Evolutionary conservation across 2,888 invertebrate species (phyloP), one percentile per base, ranked within the genome.

Genomic region (Pseudeuparius sepicola): DNA sequence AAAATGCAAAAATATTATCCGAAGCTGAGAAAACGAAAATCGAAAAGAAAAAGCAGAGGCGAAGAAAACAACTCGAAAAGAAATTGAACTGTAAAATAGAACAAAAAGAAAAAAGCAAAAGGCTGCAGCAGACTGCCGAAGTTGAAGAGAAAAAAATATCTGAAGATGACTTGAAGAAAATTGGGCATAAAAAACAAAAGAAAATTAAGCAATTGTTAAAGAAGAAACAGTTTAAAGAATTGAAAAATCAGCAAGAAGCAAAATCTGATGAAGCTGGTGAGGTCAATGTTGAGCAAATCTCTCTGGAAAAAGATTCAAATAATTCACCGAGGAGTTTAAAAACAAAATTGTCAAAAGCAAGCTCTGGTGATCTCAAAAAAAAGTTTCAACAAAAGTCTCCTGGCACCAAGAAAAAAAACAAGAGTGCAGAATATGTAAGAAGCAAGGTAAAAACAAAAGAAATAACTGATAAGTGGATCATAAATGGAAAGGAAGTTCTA

Each of bases 401-500:
- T n/a, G n/a, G n/a, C n/a, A n/a, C n/a, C n/a, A 20, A 37, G 55
- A 54, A 46, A 59, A 56, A 39, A 49, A 51, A 24, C 56, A 55
- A 47, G 11, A 14, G 34, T 28, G 31, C 45, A 35, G 24, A 18
- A 28, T 25, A 10, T 12, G 33, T 33, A 14, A 26, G n/a, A n/a
- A n/a, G n/a, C n/a, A n/a, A n/a, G n/a, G n/a, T n/a, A n/a, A n/a
- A n/a, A n/a, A n/a, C n/a, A n/a, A n/a, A n/a, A n/a, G n/a, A n/a
- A n/a, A n/a, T n/a, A n/a, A n/a, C n/a, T n/a, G n/a, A n/a, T n/a
- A n/a, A n/a, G n/a, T n/a, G n/a, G n/a, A n/a, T n/a, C n/a, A 69
- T 80, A 11, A 75, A 78, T 60, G 77, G 78, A 3, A 66, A 71
- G 52, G 70, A 73, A 47, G 59, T 78, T 13, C 69, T 75, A 49